A percentile compares a stretch with the other conserved stretches of the same genome.
Evolutionary conservation across 2,797 vertebrate species (phyloP).

Genomic region (Micrastur ruficollis): DNA sequence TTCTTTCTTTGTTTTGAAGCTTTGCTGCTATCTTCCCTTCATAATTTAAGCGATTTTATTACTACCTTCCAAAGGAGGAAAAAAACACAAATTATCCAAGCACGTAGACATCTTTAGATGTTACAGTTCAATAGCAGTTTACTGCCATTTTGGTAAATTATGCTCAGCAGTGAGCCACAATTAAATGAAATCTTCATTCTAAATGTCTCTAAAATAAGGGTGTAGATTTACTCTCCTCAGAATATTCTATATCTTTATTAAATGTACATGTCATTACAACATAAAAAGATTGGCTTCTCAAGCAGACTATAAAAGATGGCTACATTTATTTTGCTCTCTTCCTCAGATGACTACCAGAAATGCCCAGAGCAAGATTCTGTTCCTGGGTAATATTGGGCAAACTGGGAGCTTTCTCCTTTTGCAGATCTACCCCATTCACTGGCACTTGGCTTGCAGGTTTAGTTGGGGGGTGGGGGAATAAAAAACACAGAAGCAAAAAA

Average conservation of each 20-base stretch:
- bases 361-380: not conserved
- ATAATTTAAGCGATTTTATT: slow-evolving; percentile 39
- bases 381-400: not conserved
- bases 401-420: not conserved
- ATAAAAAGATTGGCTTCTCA: slow-evolving; percentile 14
- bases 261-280: slow-evolving; percentile 46
- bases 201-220: slow-evolving; percentile 35
- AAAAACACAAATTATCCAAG: slow-evolving; percentile 56
- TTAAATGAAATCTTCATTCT: slow-evolving; percentile 65
- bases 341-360: not conserved
- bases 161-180: slow-evolving; percentile 60
- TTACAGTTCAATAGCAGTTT: slow-evolving; percentile 66
- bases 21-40: not conserved
- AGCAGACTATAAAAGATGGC: slow-evolving; percentile 8
- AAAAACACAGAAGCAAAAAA: not conserved
- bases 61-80: not conserved
- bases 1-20: not conserved
- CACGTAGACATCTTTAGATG: slow-evolving; percentile 61
- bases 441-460: not conserved
- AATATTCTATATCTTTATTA: slow-evolving; percentile 52
- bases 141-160: slow-evolving; percentile 67
- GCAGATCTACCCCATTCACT: not conserved
- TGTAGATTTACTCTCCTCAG: slow-evolving; percentile 32
- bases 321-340: not conserved
- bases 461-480: not conserved